A percentile compares a stretch with the other conserved stretches of the same genome.
phyloP scores from a whole-genome alignment of 2,797 vertebrate genomes.

The Hirundo rustica region DNA sequence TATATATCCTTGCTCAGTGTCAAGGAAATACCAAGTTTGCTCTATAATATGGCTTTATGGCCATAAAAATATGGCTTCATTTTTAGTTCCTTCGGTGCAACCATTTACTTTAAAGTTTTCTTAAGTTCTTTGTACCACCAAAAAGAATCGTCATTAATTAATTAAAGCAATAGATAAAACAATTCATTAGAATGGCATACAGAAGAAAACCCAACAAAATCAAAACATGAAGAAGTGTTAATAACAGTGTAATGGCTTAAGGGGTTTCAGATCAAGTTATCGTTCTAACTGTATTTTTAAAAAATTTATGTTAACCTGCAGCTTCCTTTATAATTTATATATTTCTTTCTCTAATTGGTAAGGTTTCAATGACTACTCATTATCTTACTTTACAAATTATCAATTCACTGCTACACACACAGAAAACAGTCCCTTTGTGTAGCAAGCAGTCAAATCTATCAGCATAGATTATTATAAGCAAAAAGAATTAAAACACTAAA shows the following conservation, averaged over 20 bases:
- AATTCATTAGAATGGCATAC: neutral
- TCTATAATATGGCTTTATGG: neutral
- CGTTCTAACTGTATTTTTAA: neutral
- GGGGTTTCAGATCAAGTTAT: neutral
- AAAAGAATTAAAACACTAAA: neutral
- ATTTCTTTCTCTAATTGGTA: neutral
- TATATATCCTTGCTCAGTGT: neutral
- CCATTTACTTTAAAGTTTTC: neutral
- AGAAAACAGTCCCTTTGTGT: neutral
- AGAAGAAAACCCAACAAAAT: neutral
- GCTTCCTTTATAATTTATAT: neutral
- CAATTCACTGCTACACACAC: neutral
- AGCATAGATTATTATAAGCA: neutral
- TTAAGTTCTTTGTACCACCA: neutral
- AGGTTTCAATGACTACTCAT: neutral
- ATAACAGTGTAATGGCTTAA: neutral
- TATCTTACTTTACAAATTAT: neutral
- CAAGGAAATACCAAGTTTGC: neutral
- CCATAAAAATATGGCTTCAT: neutral
- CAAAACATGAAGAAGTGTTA: neutral
- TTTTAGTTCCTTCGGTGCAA: neutral
- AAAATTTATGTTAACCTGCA: neutral
- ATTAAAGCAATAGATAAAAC: neutral
- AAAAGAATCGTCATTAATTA: neutral
- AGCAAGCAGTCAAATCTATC: neutral